Evolutionary conservation across 1,140 invertebrate genomes (phyloP).

Genomic region (Neuroterus valhalla): DNA sequence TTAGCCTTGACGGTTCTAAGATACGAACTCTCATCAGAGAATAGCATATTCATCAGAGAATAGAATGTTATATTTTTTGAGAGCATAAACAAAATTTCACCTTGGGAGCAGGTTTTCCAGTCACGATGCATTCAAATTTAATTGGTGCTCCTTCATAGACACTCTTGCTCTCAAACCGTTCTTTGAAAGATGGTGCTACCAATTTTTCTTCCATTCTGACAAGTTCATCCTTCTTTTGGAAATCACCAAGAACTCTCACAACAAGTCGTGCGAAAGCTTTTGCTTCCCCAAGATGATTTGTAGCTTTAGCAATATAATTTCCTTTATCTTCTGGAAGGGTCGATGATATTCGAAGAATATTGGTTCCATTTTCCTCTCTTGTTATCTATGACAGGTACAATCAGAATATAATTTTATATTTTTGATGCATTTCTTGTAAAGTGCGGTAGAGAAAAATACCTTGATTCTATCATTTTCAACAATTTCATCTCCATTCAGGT

Average conservation of each 20-base stretch:
- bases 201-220: constrained; percentile 77
- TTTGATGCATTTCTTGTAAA: neutral
- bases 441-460: constrained; percentile 53
- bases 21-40: no score
- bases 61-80: no score
- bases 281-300: constrained; percentile 83
- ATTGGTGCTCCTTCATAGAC: constrained; percentile 76
- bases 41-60: no score
- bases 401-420: neutral
- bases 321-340: constrained; percentile 81
- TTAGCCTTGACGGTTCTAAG: no score
- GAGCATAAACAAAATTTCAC: constrained; percentile 66
- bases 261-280: constrained; percentile 88
- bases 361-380: constrained; percentile 75
- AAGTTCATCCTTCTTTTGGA: constrained; percentile 66
- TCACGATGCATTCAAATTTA: constrained; percentile 83
- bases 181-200: constrained; percentile 80
- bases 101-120: constrained; percentile 84
- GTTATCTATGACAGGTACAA: constrained; percentile 61
- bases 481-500: constrained; percentile 82
- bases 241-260: constrained; percentile 78
- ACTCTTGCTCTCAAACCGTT: constrained; percentile 78
- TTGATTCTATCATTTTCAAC: constrained; percentile 74
- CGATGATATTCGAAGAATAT: constrained; percentile 77
- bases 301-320: constrained; percentile 85